Percentiles rank a stretch among this genome's conserved stretches.
These are phyloP conservation scores for Plecotus auritus DNA, from an alignment of 2,113 vertebrate genomes.

Conservation along the genomic window DNA sequence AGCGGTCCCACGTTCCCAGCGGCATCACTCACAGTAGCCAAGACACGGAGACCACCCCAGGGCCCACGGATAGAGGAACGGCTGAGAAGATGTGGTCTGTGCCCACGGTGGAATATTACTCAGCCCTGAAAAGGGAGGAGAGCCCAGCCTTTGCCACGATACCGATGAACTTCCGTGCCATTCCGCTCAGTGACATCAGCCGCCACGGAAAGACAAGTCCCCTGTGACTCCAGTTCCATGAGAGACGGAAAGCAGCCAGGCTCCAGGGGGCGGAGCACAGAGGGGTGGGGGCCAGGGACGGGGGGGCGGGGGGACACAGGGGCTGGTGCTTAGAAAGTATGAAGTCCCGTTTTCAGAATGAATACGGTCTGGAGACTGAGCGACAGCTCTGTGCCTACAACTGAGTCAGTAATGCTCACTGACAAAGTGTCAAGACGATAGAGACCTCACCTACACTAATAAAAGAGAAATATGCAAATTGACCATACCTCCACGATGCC, in stretches of 20 bases:
- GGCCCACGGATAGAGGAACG: accelerated
- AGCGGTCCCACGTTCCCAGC: background rate
- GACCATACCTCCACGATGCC: too few relatives aligned
- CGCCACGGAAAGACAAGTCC: too few relatives aligned
- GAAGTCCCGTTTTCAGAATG: background rate
- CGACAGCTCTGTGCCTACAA: background rate
- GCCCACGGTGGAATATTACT: accelerated
- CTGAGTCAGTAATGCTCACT: accelerated
- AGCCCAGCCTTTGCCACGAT: accelerated
- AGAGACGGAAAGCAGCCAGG: background rate
- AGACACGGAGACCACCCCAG: background rate
- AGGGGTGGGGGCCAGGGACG: background rate
- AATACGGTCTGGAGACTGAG: accelerated
- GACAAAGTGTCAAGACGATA: accelerated
- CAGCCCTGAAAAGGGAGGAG: background rate
- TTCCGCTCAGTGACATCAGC: accelerated
- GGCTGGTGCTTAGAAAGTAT: background rate
- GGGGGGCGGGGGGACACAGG: accelerated
- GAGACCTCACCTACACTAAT: background rate
- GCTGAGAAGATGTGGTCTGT: accelerated
- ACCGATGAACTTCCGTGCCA: background rate
- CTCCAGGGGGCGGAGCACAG: background rate
- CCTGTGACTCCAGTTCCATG: background rate
- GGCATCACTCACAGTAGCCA: background rate
- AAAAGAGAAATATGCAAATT: too few relatives aligned